phyloP scores from a whole-genome alignment of 2,888 invertebrate species.

The Argyresthia albistria region DNA sequence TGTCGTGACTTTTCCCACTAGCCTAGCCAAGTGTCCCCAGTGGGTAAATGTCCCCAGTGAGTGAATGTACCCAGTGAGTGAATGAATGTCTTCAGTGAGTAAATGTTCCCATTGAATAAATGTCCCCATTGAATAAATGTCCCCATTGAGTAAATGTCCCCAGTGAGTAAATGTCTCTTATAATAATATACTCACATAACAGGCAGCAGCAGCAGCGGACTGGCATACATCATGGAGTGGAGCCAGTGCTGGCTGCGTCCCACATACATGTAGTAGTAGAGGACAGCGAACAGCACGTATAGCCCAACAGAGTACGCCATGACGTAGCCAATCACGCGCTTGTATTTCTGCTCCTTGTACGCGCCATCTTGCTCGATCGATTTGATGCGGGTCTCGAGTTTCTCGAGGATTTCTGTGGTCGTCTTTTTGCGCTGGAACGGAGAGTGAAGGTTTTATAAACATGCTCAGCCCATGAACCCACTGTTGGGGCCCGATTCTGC shows the following conservation, averaged over 20 bases:
- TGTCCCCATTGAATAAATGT: not conserved
- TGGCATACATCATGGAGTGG: slow-evolving; percentile 81
- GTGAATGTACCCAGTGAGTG: not conserved
- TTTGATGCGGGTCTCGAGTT: slow-evolving; percentile 84
- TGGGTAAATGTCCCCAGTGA: not conserved
- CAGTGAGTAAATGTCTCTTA: slow-evolving; percentile 77
- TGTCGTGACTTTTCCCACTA: not conserved
- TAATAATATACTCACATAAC: not conserved
- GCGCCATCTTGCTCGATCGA: slow-evolving; percentile 85
- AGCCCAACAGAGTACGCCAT: slow-evolving; percentile 77
- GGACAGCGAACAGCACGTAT: slow-evolving; percentile 78
- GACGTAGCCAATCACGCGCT: slow-evolving; percentile 85
- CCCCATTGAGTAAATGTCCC: not conserved
- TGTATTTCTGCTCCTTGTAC: slow-evolving; percentile 85
- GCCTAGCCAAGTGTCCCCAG: not conserved
- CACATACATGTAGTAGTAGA: slow-evolving; percentile 87
- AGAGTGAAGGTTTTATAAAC: not conserved
- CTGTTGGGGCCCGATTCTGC: not conserved
- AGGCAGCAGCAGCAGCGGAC: slow-evolving; percentile 68
- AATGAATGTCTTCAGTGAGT: not conserved
- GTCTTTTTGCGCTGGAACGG: slow-evolving; percentile 57
- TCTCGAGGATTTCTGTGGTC: slow-evolving; percentile 73
- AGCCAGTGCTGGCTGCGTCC: slow-evolving; percentile 80
- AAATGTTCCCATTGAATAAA: not conserved
- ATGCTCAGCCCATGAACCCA: no score